These are phyloP conservation scores for Tupaia tana DNA, from an alignment of 2,113 vertebrate genomes.

Conservation along the genomic window DNA sequence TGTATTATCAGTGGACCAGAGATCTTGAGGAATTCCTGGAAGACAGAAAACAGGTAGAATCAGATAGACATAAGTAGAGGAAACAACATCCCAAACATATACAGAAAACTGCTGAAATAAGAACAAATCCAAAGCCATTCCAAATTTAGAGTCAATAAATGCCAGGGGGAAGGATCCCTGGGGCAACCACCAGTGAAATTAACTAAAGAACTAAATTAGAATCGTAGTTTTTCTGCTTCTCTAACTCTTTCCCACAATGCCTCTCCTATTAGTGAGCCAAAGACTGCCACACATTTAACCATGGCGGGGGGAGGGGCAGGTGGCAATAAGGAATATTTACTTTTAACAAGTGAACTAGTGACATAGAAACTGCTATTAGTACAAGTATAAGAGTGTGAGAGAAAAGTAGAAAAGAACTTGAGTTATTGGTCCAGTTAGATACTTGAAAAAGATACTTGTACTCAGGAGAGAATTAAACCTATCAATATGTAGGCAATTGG, in stretches of 20 bases:
- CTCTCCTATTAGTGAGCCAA: not conserved
- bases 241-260: not conserved
- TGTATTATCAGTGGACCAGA: not conserved
- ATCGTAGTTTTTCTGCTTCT: not conserved
- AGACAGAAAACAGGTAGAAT: not conserved
- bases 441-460: not conserved
- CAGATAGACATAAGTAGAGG: not conserved
- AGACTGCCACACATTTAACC: not conserved
- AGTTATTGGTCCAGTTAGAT: not conserved
- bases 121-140: not conserved
- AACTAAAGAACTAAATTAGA: not conserved
- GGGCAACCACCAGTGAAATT: not conserved
- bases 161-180: not conserved
- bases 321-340: not conserved
- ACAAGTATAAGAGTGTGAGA: not conserved
- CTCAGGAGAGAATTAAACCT: not conserved
- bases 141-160: not conserved
- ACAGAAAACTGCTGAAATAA: slow-evolving; percentile 1
- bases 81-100: not conserved
- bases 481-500: not conserved
- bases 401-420: not conserved
- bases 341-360: not conserved
- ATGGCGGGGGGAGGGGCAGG: not conserved
- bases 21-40: slow-evolving; percentile 39
- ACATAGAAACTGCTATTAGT: not conserved